phyloP scores from a whole-genome alignment of 2,888 invertebrate genomes.

The Chaetogeoica ovagalla region DNA sequence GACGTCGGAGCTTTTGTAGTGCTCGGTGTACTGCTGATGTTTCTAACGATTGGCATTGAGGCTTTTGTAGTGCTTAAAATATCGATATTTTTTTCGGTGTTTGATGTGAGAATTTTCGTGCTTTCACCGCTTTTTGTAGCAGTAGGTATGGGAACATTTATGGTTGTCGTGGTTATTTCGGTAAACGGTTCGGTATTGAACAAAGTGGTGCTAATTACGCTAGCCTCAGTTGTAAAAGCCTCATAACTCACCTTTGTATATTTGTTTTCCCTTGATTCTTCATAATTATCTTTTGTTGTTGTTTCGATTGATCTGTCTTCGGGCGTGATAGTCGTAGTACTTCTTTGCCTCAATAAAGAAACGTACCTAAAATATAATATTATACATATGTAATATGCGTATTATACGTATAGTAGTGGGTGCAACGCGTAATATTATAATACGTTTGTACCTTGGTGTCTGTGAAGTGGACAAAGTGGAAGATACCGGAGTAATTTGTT shows the following conservation, averaged over 20 bases:
- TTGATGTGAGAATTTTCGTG: background rate
- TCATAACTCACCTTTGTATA: constrained; percentile 56
- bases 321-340: constrained; percentile 36
- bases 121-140: constrained; percentile 32
- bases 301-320: constrained; percentile 54
- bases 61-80: constrained; percentile 55
- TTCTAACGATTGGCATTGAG: constrained; percentile 31
- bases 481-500: constrained; percentile 28
- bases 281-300: constrained; percentile 53
- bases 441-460: constrained; percentile 48
- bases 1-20: constrained; percentile 57
- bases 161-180: constrained; percentile 11
- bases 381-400: background rate
- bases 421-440: background rate
- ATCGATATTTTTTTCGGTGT: constrained; percentile 46
- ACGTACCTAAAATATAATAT: constrained; percentile 59
- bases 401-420: background rate
- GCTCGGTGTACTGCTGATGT: constrained; percentile 43
- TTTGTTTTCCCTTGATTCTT: constrained; percentile 54
- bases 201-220: constrained; percentile 36
- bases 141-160: constrained; percentile 13
- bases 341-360: constrained; percentile 60
- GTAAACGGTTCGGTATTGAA: constrained; percentile 19
- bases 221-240: constrained; percentile 35
- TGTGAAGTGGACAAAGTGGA: constrained; percentile 37